Evolutionary conservation across 2,888 invertebrate species (phyloP), one percentile per base, ranked within the genome.

Genomic region (Hermaeophaga mercurialis): DNA sequence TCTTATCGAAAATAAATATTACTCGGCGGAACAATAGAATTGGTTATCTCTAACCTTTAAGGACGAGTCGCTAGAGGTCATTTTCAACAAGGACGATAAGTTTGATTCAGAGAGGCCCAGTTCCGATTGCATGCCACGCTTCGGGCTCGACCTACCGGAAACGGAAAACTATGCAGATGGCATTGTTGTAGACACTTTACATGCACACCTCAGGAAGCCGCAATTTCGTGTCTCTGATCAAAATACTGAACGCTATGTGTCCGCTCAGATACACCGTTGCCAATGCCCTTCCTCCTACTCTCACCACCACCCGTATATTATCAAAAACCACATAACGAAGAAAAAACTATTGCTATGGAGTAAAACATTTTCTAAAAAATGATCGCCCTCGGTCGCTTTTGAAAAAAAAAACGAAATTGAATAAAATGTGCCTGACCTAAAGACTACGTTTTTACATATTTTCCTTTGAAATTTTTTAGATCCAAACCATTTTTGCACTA

Each of bases 1-100:
- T 77, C 67, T 68, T 77, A 78, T 78, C 78, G 75, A 75, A 76
- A 76, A 77, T 78, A 77, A 77, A 78, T 77, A 78, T 75, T 77
- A 76, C 73, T 73, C 73, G 74, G 70, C 71, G 72, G 73, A 73
- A 74, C 70, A 70, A 74, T 72, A 71, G 74, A 74, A 74, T 73
- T 72, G 73, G 67, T 69, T 66, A 56, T 70, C 70, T 54, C 61
- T 55, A 63, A 65, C 56, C 68, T 66, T 64, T 69, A 70, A 54
- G 65, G 55, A 56, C 55, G 56, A 54, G 62, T 52, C 65, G 56
- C 69, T 74, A 74, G 64, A 70, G 74, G 61, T 65, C 64, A 72
- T 67, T 68, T 73, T 67, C 70, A 65, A 57, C 50, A 61, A 64
- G 58, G 63, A 65, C 63, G 66, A 78, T 78, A 77, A 77, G 75